These are phyloP conservation scores for Psittacula derbiana DNA, from an alignment of 2,797 vertebrate species.

Conservation along the genomic window DNA sequence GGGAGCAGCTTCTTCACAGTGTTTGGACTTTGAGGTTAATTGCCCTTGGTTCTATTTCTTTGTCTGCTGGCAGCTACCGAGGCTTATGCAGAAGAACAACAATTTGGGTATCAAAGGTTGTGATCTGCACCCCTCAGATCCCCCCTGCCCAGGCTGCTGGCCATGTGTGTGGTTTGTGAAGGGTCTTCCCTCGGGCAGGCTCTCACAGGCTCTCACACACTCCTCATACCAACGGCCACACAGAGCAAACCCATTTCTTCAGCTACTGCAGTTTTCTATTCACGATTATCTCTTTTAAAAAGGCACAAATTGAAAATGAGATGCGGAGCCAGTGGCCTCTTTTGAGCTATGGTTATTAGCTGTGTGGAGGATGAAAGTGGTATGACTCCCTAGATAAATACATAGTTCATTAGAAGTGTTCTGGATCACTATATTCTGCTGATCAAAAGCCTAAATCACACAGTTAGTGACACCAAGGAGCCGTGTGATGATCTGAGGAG, in stretches of 20 bases:
- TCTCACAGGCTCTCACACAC: neutral
- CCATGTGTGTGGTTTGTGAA: neutral
- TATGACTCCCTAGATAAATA: conserved; percentile 56
- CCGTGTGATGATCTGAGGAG: neutral
- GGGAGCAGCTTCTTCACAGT: neutral
- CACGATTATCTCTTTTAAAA: conserved; percentile 19
- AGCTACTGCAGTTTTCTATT: neutral
- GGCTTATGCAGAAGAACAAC: neutral
- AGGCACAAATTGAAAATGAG: conserved; percentile 25
- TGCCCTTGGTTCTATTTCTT: neutral
- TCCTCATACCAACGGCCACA: neutral
- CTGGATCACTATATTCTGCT: conserved; percentile 31
- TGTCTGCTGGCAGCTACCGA: accelerated
- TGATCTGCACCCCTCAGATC: accelerated
- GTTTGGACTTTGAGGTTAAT: neutral
- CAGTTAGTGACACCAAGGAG: conserved; percentile 30
- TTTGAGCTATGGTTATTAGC: conserved; percentile 52
- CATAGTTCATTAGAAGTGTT: conserved; percentile 53
- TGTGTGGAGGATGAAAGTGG: conserved; percentile 34
- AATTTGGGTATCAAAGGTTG: neutral
- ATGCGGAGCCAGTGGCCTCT: conserved; percentile 19
- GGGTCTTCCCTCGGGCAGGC: neutral
- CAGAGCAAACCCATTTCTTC: neutral
- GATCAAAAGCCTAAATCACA: conserved; percentile 60
- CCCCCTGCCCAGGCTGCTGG: accelerated